A percentile compares a stretch with the other conserved stretches of the same genome.
Conservation (phyloP, 1,140 invertebrate genomes). For the Liolophura sinensis region DNA sequence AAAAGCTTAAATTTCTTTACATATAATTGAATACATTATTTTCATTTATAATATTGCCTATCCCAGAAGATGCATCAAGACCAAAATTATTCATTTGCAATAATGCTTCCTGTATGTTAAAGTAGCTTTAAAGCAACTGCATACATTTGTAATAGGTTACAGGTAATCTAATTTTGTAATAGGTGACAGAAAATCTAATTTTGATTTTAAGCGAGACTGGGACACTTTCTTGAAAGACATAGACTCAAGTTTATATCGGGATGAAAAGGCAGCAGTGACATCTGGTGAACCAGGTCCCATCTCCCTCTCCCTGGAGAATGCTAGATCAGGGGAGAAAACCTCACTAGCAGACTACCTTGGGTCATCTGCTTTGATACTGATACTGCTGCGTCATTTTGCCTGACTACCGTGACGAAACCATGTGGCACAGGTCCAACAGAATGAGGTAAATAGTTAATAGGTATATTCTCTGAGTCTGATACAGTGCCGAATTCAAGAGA, state of each 20-base stretch:
- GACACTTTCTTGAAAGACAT: constrained; percentile 32
- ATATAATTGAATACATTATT: background rate
- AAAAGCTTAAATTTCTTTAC: too few relatives aligned
- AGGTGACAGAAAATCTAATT: too few relatives aligned
- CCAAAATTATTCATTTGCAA: background rate
- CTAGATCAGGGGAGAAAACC: constrained; percentile 21
- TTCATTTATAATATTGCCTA: background rate
- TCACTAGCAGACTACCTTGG: constrained; percentile 21
- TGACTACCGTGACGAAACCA: constrained; percentile 54
- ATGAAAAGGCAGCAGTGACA: constrained; percentile 7
- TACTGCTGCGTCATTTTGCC: constrained; percentile 48
- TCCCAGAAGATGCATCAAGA: background rate
- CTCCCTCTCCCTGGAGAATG: constrained; percentile 25
- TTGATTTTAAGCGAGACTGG: constrained; percentile 35
- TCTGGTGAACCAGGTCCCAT: constrained; percentile 25
- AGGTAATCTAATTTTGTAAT: background rate
- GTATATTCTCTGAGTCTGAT: background rate
- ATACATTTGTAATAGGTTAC: too few relatives aligned
- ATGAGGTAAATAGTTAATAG: constrained; percentile 20
- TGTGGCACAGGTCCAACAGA: constrained; percentile 25
- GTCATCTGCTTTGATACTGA: constrained; percentile 25
- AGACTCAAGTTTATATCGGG: constrained; percentile 26
- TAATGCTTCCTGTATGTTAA: background rate
- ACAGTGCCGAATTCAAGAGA: background rate
- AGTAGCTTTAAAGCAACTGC: background rate